These are phyloP conservation scores for Nyctibius grandis DNA, from an alignment of 2,797 vertebrate species.

Conservation along the genomic window DNA sequence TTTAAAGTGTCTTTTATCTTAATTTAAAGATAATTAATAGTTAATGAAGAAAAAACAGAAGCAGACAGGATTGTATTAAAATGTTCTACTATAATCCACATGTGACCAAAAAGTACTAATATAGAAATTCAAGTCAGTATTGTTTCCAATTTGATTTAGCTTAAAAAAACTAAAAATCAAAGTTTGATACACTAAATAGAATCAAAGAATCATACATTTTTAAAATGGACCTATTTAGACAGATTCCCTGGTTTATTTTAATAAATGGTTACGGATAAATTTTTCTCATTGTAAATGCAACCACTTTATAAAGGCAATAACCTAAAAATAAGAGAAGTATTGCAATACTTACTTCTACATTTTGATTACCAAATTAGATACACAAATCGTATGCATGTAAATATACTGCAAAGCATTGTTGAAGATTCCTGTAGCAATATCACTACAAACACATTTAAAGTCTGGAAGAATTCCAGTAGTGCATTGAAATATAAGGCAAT, in stretches of 20 bases:
- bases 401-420: neutral
- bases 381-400: neutral
- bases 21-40: neutral
- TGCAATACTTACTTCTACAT: neutral
- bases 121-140: neutral
- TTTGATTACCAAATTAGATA: slow-evolving; percentile 23
- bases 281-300: neutral
- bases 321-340: neutral
- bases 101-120: neutral
- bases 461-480: neutral
- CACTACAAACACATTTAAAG: neutral
- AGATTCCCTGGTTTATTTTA: neutral
- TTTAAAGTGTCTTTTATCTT: neutral
- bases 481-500: neutral
- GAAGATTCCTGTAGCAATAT: neutral
- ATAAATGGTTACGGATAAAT: neutral
- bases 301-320: neutral
- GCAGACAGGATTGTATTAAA: neutral
- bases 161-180: neutral
- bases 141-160: neutral
- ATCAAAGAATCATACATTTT: too few relatives aligned
- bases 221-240: neutral
- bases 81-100: neutral
- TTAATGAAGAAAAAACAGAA: neutral
- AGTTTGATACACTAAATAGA: too few relatives aligned